Evolutionary conservation across 1,140 invertebrate species (phyloP), one percentile per base, ranked within the genome.

Genomic region (Papilio xuthus): DNA sequence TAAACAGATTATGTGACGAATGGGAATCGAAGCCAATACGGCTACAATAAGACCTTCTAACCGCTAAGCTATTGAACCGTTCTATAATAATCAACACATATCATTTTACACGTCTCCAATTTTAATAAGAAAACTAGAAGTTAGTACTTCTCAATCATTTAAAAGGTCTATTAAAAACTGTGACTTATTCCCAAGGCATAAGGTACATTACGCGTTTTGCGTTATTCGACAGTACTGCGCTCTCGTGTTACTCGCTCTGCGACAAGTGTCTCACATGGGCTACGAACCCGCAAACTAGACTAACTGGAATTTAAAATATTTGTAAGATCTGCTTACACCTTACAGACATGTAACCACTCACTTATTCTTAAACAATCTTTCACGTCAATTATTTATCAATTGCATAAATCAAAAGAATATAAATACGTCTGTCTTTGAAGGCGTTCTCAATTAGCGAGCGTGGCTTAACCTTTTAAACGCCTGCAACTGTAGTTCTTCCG

Each of bases 221-320:
- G 10, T 76, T 76, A 76, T 41, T 67, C 23, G 60, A 41, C 50
- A n/a, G 28, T 37, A 20, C 32, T 42, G 18, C 18, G 15, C 50
- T 76, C 74, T 76, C 74, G 41, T 63, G 56, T 76, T 76, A 42
- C 74, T 75, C 56, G 47, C 13, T 76, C 53, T 32, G 74, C 20
- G 74, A 76, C 74, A 63, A 76, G 42, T 76, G 53, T 76, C 74
- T 63, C 74, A 60, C 53, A 41, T 18, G 26, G 26, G 26, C 60
- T 67, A 28, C 23, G 47, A 76, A 47, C 37, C 56, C 26, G 32
- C 50, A 76, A 76, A 76, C 74, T 76, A 63, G 74, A 76, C 32
- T 76, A 60, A 76, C 74, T 76, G 56, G 32, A 76, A 76, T 76
- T 76, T 60, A 60, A 76, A 76, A 41, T 41, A 76, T 37, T 37